These are phyloP conservation scores for Copidosoma aretas DNA, from an alignment of 2,888 invertebrate genomes.

Conservation along the genomic window DNA sequence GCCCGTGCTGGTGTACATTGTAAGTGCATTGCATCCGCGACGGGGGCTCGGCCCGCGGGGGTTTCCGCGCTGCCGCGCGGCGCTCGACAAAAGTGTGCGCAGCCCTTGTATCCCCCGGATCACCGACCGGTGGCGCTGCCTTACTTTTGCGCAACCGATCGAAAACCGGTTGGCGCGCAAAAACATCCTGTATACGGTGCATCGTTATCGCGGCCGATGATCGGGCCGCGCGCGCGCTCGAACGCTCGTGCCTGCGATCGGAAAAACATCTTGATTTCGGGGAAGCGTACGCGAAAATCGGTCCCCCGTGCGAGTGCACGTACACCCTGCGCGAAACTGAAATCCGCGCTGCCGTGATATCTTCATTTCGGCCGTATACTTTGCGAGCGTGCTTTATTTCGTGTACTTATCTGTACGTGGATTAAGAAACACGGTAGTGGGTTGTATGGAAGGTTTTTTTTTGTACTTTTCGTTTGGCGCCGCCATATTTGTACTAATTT, in stretches of 20 bases:
- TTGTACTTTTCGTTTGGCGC: too few species aligned
- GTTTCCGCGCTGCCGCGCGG: background rate
- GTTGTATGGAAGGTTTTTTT: too few species aligned
- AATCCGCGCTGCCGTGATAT: too few species aligned
- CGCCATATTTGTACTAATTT: too few species aligned
- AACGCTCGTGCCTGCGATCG: background rate
- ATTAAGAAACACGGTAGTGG: too few species aligned
- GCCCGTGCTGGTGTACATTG: too few species aligned
- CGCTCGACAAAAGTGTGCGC: background rate
- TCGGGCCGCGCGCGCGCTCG: constrained; percentile 3
- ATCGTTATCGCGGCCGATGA: constrained; percentile 27
- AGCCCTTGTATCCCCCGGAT: background rate
- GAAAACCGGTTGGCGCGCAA: constrained; percentile 23
- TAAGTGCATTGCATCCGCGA: too few species aligned
- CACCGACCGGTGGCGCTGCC: background rate
- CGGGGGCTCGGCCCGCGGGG: too few species aligned
- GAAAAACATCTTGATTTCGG: constrained; percentile 20
- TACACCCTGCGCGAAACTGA: too few species aligned
- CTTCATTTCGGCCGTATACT: background rate
- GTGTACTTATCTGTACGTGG: too few species aligned
- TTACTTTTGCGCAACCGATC: constrained; percentile 27
- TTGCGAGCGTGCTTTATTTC: background rate
- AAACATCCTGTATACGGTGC: constrained; percentile 17
- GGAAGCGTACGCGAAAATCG: too few species aligned
- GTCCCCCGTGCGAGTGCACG: too few species aligned